Evolutionary conservation across 2,113 vertebrate genomes (phyloP).

Genomic region (Taxidea taxus): DNA sequence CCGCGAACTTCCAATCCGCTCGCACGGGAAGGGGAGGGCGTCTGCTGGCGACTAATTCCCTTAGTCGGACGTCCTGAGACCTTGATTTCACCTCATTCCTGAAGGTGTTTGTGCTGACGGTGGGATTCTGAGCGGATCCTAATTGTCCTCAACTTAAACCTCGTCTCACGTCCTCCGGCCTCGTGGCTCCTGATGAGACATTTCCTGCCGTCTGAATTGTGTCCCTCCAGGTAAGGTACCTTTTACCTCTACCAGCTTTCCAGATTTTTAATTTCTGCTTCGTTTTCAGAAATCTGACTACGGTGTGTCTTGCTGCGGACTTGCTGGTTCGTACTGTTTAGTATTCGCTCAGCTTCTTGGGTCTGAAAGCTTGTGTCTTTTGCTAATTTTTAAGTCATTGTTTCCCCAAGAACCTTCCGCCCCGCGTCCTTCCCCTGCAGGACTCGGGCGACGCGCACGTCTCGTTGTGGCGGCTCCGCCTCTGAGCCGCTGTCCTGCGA

Average conservation of each 20-base stretch:
- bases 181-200: neutral
- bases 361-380: neutral
- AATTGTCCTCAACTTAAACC: neutral
- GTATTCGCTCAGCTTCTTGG: neutral
- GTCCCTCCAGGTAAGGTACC: neutral
- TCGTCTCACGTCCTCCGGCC: neutral
- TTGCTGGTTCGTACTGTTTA: neutral
- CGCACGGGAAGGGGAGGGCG: too few species aligned
- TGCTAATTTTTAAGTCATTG: neutral
- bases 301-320: neutral
- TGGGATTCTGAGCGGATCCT: neutral
- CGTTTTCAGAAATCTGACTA: neutral
- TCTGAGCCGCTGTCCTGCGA: neutral
- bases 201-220: neutral
- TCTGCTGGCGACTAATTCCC: neutral
- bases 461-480: rapidly evolving
- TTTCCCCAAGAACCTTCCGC: neutral
- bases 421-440: neutral
- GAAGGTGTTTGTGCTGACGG: neutral
- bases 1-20: neutral
- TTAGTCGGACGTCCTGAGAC: neutral
- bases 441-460: neutral
- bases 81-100: neutral
- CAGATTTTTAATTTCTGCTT: neutral
- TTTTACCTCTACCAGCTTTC: neutral